Evolutionary conservation across 2,113 vertebrate species (phyloP), one percentile per base, ranked within the genome.

Genomic region (Megaceryle maxima): DNA sequence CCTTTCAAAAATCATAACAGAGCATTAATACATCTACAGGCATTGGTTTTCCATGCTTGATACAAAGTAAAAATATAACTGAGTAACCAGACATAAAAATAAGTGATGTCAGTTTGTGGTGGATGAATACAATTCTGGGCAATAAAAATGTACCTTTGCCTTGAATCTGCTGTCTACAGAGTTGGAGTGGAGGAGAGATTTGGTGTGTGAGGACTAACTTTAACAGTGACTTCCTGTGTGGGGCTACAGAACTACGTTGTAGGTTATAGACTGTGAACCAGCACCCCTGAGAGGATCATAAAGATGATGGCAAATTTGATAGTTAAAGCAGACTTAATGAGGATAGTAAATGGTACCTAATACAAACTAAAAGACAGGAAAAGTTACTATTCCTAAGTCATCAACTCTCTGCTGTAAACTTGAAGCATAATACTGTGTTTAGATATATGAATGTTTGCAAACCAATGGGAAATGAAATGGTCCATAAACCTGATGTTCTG

Each of bases 211-310:
- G 60, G 60, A 77, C 20, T 66, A 60, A 90, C 93, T 97, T 95
- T 87, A 80, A 87, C 74, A 97, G 80, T 93, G 96, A 96, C 97
- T 97, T 96, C 96, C 97, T 6, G 86, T 97, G 97, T 95, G 46
- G 43, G 26, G 5, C 4, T 24, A 10, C 2, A 51, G 92, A 97
- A 98, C 75, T 96, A 74, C 92, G 89, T 37, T 79, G 81, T 13
- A 84, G 55, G 10, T 46, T 77, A 41, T 41, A n/a, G 28, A 11
- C 2, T 1, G 72, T 41, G 43, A 93, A 35, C 46, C 11, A 11
- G 25, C 22, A 74, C 25, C 24, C 41, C 12, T 16, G 44, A 68
- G 37, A 79, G n/a, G 84, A 26, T 13, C 5, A 4, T 35, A 53
- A 67, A 81, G 14, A 20, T 73, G 8, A 11, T 17, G 28, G 57